Conservation (phyloP, 2,888 invertebrate genomes). For the Dynastes hyllus region DNA sequence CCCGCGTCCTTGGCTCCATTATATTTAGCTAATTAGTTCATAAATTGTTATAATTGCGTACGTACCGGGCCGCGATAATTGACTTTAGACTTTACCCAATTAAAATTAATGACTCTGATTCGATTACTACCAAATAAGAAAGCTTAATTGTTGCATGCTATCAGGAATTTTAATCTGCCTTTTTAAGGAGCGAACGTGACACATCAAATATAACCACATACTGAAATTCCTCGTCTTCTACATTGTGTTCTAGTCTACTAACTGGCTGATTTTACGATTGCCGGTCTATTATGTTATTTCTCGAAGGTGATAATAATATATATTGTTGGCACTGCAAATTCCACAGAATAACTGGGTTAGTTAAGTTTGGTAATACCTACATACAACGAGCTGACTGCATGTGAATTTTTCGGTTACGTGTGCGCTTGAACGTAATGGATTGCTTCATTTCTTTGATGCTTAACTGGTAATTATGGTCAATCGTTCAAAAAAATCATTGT, state of each 20-base stretch:
- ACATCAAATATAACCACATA: constrained; percentile 30
- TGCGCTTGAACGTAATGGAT: no score
- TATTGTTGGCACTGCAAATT: neutral
- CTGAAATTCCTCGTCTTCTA: neutral
- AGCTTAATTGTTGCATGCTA: constrained; percentile 61
- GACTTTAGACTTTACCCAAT: constrained; percentile 63
- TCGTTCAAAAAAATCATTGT: no score
- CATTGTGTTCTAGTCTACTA: constrained; percentile 5
- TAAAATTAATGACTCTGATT: constrained; percentile 66
- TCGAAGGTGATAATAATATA: constrained; percentile 1
- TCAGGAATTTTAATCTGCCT: constrained; percentile 45
- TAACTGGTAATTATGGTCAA: no score
- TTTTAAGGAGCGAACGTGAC: constrained; percentile 43
- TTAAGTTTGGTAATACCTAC: no score
- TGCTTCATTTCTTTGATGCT: no score
- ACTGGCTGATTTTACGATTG: constrained; percentile 9
- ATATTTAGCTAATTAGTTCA: constrained; percentile 63
- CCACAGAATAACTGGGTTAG: no score
- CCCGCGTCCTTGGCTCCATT: constrained; percentile 56
- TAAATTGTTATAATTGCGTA: constrained; percentile 63
- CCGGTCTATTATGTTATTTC: constrained; percentile 1
- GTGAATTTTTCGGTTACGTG: no score
- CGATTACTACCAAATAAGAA: constrained; percentile 63
- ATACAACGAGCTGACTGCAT: no score
- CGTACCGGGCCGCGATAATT: constrained; percentile 59